Percentiles rank a stretch among this genome's conserved stretches.
These are phyloP conservation scores for Caenorhabditis sp. DNA, from an alignment of 2,888 invertebrate genomes.

Conservation along the genomic window DNA sequence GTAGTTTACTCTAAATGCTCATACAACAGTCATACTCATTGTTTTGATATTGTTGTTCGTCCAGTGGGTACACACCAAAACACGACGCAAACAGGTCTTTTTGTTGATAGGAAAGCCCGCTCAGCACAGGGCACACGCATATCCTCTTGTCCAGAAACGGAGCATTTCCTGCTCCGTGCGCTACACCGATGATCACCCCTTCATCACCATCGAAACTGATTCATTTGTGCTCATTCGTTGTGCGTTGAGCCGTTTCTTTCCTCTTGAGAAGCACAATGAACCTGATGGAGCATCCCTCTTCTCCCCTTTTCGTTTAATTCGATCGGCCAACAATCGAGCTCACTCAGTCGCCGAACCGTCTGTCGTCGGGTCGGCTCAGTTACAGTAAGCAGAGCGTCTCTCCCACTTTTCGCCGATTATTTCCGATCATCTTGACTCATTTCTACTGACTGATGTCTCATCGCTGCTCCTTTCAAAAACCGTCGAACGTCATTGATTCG, in stretches of 20 bases:
- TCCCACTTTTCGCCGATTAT: conserved; percentile 9
- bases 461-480: not conserved
- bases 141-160: not conserved
- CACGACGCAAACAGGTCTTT: not conserved
- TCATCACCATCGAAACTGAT: not conserved
- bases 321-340: conserved; percentile 9
- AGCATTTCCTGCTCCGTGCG: conserved; percentile 11
- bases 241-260: conserved; percentile 2
- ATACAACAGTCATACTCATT: too few species aligned
- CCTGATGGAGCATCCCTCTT: conserved; percentile 5
- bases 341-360: conserved; percentile 24
- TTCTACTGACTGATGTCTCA: conserved; percentile 14
- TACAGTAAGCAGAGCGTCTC: conserved; percentile 33
- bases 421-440: conserved; percentile 5
- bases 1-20: too few species aligned
- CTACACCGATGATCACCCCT: conserved; percentile 3
- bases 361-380: conserved; percentile 29
- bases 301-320: conserved; percentile 18
- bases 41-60: too few species aligned
- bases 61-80: not conserved
- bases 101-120: too few species aligned
- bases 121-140: too few species aligned
- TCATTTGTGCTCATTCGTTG: conserved; percentile 35
- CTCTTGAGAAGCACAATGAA: conserved; percentile 33
- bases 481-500: not conserved